Percentiles rank a stretch among this genome's conserved stretches.
These are phyloP conservation scores for Uromys caudimaculatus DNA, from an alignment of 2,797 vertebrate genomes.

Conservation along the genomic window DNA sequence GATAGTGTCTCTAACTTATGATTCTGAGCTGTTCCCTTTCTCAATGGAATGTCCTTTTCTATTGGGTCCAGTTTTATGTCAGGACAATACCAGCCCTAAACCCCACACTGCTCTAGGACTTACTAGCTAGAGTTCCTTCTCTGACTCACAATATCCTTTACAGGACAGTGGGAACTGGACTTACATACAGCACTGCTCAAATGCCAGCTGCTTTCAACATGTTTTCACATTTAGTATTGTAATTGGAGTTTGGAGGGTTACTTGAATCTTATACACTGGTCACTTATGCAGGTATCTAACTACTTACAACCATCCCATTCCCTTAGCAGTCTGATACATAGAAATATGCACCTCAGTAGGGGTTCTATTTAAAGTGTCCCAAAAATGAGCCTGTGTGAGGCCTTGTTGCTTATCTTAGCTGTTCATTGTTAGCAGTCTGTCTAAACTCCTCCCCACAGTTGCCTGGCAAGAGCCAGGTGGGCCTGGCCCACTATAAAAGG, in stretches of 20 bases:
- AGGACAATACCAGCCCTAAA: background rate
- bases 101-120: background rate
- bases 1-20: background rate
- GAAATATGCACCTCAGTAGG: background rate
- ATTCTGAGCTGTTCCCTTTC: background rate
- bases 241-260: background rate
- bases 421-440: too few species aligned
- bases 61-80: background rate
- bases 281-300: background rate
- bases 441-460: too few species aligned
- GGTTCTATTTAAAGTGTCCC: background rate
- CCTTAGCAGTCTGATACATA: background rate
- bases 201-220: background rate
- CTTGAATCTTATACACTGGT: background rate
- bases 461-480: too few species aligned
- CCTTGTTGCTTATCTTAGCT: background rate
- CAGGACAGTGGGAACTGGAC: background rate
- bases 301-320: background rate
- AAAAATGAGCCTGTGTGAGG: background rate
- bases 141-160: background rate
- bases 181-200: background rate
- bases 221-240: background rate
- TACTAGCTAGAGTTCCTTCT: background rate
- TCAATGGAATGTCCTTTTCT: background rate
- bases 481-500: too few species aligned